These are phyloP conservation scores for Hypomecis punctinalis DNA, from an alignment of 2,888 invertebrate species.

Conservation along the genomic window DNA sequence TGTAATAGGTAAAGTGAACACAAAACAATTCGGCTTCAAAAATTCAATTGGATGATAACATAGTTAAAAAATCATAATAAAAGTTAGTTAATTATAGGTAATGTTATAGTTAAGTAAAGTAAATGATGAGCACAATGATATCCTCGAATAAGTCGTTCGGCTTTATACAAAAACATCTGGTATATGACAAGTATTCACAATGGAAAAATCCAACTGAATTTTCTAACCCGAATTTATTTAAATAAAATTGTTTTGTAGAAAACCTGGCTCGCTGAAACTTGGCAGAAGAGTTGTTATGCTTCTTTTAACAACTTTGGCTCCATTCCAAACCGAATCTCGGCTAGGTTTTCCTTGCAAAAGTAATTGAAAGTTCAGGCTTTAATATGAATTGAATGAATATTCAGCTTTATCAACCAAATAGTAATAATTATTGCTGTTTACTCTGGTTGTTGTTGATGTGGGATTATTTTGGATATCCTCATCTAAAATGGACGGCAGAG, in stretches of 20 bases:
- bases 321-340: neutral
- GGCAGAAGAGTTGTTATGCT: neutral
- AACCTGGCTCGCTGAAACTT: neutral
- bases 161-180: too few species aligned
- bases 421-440: neutral
- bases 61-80: too few species aligned
- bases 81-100: too few species aligned
- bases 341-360: neutral
- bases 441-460: neutral
- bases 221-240: neutral
- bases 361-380: neutral
- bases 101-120: too few species aligned
- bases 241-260: neutral
- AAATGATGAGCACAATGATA: too few species aligned
- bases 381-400: conserved; percentile 1
- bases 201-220: too few species aligned
- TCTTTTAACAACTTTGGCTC: neutral
- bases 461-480: neutral
- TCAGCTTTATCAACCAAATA: conserved; percentile 4
- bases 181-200: too few species aligned
- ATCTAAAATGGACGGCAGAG: neutral
- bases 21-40: too few species aligned
- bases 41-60: too few species aligned
- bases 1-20: too few species aligned
- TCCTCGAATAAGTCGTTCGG: too few species aligned